Evolutionary conservation across 2,797 vertebrate species (phyloP), one percentile per base, ranked within the genome.

Genomic region (Sciaenops ocellatus): DNA sequence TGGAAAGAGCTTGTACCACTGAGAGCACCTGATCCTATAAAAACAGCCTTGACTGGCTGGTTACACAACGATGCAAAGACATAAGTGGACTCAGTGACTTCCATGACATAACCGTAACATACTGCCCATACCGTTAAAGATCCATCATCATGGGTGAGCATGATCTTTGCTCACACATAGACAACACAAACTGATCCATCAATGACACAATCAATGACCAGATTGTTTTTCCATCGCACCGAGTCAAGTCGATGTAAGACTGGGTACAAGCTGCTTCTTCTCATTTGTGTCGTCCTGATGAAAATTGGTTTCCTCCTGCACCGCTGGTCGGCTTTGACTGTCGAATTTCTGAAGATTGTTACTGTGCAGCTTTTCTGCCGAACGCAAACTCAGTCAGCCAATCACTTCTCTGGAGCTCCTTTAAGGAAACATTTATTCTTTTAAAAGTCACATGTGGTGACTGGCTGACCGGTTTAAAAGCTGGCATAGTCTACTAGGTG

Each of bases 41-140:
- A 73, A 79, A 73, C 47, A 34, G 24, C 48, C 26, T 3, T 30
- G 52, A 5, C 8, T 52, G 13, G 26, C 57, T 61, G 73, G 73
- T 73, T 86, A 65, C 1, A 80, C 65, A 79, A 72, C 4, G 0
- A 74, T 6, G 68, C 17, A 38, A 12, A 80, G n/a, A 46, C 52
- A 30, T 50, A 17, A 52, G 13, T 15, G 18, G 11, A 55, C 28
- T 22, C 30, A 11, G 1, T 55, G 67, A 60, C 57, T 68, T 50
- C 59, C 11, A 16, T 76, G 69, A 73, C 48, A 76, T 78, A 60
- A 79, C 17, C 20, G 72, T 62, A 5, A 79, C 48, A 77, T n/a
- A 38, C 38, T 13, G 17, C 46, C 67, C 51, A 75, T 42, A 44
- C 51, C 60, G 34, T 50, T 73, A 65, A 26, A 78, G 34, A 69